Evolutionary conservation across 2,888 invertebrate genomes (phyloP), one percentile per base, ranked within the genome.

Genomic region (Schrankia costaestrigalis): DNA sequence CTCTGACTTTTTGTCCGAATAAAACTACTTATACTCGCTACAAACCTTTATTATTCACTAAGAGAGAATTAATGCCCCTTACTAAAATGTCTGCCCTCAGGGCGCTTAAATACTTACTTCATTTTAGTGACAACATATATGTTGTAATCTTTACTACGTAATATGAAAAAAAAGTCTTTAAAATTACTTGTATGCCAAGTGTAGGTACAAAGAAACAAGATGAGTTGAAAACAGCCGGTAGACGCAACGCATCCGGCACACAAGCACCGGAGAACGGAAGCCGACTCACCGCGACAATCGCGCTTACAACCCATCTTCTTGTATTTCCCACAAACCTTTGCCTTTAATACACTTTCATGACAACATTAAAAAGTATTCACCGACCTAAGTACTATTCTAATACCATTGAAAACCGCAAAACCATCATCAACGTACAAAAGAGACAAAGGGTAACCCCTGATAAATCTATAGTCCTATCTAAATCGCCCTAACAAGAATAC

Each of bases 231-330:
- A 57, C 54, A 63, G 54, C 49, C 59, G 56, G 63, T 58, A 64
- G 62, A 57, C 58, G 59, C 61, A 56, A 57, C 62, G 62, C 67
- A 71, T 78, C 77, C 79, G 77, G 75, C 37, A 48, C 63, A 62
- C 55, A 66, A 73, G 70, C 61, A 63, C 65, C 65, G 62, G 54
- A 45, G 49, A 56, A 46, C 74, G 72, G 77, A 78, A 69, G 63
- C 57, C 56, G 44, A 57, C 58, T 61, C 62, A 63, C 71, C 63
- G 64, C 65, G 65, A 70, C 66, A 67, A 71, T 66, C 66, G 59
- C 58, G 63, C 44, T 56, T 57, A 64, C 68, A 63, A 58, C 61
- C 66, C 69, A 68, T 71, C 67, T 72, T 64, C 53, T 51, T 43
- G 53, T 57, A 54, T 52, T 48, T 38, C 26, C 46, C 49, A 46